Conservation (phyloP, 2,797 vertebrate genomes). For the Sebastes jordani region DNA sequence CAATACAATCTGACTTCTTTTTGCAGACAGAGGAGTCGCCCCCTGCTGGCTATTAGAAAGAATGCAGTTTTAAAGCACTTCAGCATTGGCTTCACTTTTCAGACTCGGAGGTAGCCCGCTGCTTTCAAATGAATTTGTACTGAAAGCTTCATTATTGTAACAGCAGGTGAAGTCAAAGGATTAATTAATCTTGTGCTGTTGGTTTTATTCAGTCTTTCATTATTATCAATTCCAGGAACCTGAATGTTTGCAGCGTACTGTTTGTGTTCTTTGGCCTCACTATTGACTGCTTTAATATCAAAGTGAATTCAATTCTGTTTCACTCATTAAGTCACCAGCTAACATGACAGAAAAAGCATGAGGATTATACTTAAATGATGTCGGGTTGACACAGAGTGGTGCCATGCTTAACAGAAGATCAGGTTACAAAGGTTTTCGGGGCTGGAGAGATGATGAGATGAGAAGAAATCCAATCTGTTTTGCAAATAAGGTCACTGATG, state of each 20-base stretch:
- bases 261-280: neutral
- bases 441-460: neutral
- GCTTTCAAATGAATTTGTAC: neutral
- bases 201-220: conserved; percentile 5
- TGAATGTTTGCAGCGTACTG: neutral
- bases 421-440: neutral
- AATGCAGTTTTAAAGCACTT: too few species aligned
- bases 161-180: conserved; percentile 15
- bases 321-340: neutral
- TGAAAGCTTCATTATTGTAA: neutral
- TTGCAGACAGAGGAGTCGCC: too few species aligned
- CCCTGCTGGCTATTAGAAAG: too few species aligned
- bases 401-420: neutral
- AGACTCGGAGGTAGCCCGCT: too few species aligned
- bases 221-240: neutral
- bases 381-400: neutral
- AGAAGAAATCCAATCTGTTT: neutral
- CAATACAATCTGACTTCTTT: too few species aligned
- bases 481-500: neutral
- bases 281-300: neutral
- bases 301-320: neutral
- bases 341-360: neutral
- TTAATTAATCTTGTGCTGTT: neutral
- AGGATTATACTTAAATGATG: neutral
- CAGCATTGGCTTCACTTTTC: too few species aligned